phyloP scores from a whole-genome alignment of 1,140 invertebrate genomes.

The Dermatophagoides farinae region DNA sequence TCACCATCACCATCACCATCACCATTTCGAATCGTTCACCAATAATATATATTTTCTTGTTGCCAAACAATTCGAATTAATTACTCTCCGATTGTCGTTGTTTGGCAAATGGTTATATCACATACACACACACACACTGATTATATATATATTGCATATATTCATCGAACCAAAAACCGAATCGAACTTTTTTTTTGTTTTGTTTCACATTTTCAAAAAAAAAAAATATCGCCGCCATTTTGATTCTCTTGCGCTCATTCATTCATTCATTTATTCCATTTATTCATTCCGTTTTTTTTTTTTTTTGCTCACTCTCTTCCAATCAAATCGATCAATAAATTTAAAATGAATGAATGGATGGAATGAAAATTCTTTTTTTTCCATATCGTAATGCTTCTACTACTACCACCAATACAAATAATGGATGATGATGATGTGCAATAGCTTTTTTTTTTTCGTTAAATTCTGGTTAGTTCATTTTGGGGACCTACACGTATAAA shows the following conservation, averaged over 20 bases:
- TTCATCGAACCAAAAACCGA: not conserved
- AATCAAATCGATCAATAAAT: constrained; percentile 8
- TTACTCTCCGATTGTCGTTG: too few relatives aligned
- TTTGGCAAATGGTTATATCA: not conserved
- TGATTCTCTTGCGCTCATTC: not conserved
- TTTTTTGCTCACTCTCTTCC: not conserved
- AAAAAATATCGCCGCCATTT: not conserved
- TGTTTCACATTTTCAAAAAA: not conserved
- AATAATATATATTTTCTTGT: too few relatives aligned
- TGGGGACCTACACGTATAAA: too few relatives aligned
- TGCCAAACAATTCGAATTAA: too few relatives aligned
- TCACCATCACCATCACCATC: too few relatives aligned
- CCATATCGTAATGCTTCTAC: too few relatives aligned
- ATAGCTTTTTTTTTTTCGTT: too few relatives aligned
- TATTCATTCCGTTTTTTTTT: not conserved
- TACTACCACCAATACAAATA: too few relatives aligned
- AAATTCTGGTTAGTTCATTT: too few relatives aligned
- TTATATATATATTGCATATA: not conserved
- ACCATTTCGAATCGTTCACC: too few relatives aligned
- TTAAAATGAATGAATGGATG: not conserved
- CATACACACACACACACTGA: not conserved
- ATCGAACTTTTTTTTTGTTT: not conserved
- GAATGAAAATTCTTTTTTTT: too few relatives aligned
- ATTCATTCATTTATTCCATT: not conserved
- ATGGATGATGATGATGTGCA: too few relatives aligned